These are phyloP conservation scores for Arvicanthis niloticus DNA, from an alignment of 2,113 vertebrate genomes.

Conservation along the genomic window DNA sequence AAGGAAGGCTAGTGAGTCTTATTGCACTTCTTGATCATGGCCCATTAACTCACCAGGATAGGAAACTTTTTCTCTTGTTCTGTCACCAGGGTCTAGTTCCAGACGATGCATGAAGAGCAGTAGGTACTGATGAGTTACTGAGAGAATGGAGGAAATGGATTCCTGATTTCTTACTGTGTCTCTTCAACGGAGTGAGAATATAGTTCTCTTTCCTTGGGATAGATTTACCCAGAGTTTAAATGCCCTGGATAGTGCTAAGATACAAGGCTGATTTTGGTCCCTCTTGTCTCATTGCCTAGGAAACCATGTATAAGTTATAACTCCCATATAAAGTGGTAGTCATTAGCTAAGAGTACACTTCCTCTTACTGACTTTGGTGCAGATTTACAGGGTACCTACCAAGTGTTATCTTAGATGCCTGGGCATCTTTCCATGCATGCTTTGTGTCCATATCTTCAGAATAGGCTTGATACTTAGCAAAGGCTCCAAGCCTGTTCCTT, in stretches of 20 bases:
- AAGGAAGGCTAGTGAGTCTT: background rate
- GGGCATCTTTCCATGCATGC: background rate
- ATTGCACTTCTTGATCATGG: background rate
- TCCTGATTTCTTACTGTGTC: background rate
- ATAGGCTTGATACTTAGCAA: background rate
- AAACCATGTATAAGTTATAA: background rate
- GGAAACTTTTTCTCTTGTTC: background rate
- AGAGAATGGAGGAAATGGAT: background rate
- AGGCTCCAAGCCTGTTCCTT: background rate
- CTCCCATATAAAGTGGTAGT: background rate
- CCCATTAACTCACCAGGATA: background rate
- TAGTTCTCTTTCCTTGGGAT: background rate
- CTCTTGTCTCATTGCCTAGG: background rate
- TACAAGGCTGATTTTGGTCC: background rate
- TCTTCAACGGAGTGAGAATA: background rate
- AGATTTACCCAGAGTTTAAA: background rate
- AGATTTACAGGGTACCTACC: background rate
- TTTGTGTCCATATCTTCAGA: background rate
- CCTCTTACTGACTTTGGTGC: background rate
- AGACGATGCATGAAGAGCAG: background rate
- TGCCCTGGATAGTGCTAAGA: background rate
- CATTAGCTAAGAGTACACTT: background rate
- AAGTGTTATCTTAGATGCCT: background rate
- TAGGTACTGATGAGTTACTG: background rate
- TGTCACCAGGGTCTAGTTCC: background rate